Evolutionary conservation across 2,113 vertebrate species (phyloP), one percentile per base, ranked within the genome.

Genomic region (Butorides virescens): DNA sequence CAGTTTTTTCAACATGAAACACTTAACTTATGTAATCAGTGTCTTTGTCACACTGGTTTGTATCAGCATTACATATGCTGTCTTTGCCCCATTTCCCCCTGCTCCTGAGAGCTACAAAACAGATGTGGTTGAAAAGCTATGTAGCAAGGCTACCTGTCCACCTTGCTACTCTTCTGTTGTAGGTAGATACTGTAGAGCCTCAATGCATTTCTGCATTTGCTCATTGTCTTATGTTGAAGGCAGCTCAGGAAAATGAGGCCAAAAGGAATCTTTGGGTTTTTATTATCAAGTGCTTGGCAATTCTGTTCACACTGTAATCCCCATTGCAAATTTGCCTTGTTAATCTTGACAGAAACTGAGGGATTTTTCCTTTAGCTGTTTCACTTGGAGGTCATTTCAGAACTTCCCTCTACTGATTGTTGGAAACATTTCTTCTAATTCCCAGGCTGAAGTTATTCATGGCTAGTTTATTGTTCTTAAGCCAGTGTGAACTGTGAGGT

Each of bases 351-450:
- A 78, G 76, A 93, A 92, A 61, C 6, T 3, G 52, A 94, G 42
- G 11, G 18, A 30, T 88, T 95, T 89, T 93, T 86, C 32, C 14
- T 86, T 56, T 84, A 92, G 66, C 80, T 78, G 73, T 91, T 95
- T 91, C 46, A 39, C 49, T 95, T 90, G 66, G 66, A 95, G 27
- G 74, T 78, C 39, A 56, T 90, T 94, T 36, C 49, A 70, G 86
- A 93, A 65, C 90, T 90, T 95, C 70, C 65, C 17, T 72, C 46
- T 93, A 12, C 52, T 75, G 78, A 72, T 42, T 56, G 65, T 75
- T 92, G 66, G 84, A 87, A 95, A 79, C 93, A 61, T 95, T 96
- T 96, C 80, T 89, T 95, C 44, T 87, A 65, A 94, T 95, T 95
- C 80, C 80, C 56, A 90, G 73, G 77, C 89, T 92, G 61, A 95